Base-by-base conservation (phyloP, 2,113 vertebrate species). In the Willisornis vidua region DNA sequence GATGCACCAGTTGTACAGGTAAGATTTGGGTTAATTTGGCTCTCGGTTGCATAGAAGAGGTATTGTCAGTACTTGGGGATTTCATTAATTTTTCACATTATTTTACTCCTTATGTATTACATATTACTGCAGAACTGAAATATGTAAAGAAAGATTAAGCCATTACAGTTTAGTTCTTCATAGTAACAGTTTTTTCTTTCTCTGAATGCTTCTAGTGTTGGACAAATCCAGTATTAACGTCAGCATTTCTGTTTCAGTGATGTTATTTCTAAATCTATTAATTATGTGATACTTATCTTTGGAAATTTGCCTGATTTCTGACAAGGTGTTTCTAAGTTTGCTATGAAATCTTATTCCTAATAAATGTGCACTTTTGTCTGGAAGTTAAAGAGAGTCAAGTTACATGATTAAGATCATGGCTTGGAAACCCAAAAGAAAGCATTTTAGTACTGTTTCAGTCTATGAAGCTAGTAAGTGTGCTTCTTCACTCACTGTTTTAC, bases 401-500 rank as follows among this genome's bases (percentile, higher is more conserved):
- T 59, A 8, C 15, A 20, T 23, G 4, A 31, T 78, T 28, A 78
- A 63, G n/a, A 33, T 75, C 37, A 12, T 54, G 57, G 6, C 39
- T 88, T 55, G 78, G 63, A 91, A 85, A 61, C 2, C 1, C 16
- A 29, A 79, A 79, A 1, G 8, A 59, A 59, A 76, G 29, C 8
- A 23, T 70, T 76, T 89, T 84, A 63, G 13, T 65, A 25, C 25
- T 8, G 3, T 67, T 9, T 72, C 23, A 55, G 11, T 41, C 33
- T 67, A 0, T 58, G 28, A 72, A 61, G 18, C 23, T 68, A 33
- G 0, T 12, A 46, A 59, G 3, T 39, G 7, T 86, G 6, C 31
- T 67, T 79, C 24, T 63, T 85, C 19, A 22, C 46, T 81, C 24
- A 23, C 58, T 62, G 29, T 68, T 87, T 79, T 75, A 37, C 15